Evolutionary conservation across 2,797 vertebrate genomes (phyloP).

Genomic region (Acanthis flammea): DNA sequence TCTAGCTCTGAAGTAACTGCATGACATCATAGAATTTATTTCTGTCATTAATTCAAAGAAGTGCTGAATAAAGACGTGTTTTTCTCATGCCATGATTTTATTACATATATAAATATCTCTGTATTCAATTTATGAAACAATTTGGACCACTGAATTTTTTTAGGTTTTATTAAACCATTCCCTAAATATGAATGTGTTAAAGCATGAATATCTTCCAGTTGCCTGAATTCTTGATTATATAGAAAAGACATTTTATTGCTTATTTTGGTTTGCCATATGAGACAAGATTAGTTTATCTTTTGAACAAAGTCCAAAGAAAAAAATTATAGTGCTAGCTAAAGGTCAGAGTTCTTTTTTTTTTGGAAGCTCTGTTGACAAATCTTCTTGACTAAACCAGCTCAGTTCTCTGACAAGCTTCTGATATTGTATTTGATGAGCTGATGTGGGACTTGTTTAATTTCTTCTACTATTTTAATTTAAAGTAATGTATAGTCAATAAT

Average conservation of each 20-base stretch:
- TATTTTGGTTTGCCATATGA: neutral
- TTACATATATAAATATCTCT: neutral
- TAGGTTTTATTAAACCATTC: constrained; percentile 14
- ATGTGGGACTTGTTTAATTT: neutral
- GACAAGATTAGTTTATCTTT: neutral
- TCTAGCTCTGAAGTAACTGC: neutral
- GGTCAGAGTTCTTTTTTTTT: neutral
- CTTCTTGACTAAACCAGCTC: neutral
- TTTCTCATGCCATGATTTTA: neutral
- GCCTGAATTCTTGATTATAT: neutral
- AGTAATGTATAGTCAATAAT: neutral
- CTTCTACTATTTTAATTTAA: neutral
- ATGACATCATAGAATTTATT: neutral
- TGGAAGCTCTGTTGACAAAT: neutral
- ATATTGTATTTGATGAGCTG: neutral
- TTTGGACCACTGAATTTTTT: neutral
- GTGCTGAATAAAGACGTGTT: neutral
- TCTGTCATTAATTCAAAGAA: neutral
- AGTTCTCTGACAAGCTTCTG: neutral
- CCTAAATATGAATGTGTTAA: neutral
- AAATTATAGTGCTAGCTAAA: neutral
- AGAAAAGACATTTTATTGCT: neutral
- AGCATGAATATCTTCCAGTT: neutral
- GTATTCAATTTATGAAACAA: neutral
- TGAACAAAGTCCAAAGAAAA: neutral